These are phyloP conservation scores for Cepaea hortensis DNA, from an alignment of 2,888 invertebrate species.

Conservation along the genomic window DNA sequence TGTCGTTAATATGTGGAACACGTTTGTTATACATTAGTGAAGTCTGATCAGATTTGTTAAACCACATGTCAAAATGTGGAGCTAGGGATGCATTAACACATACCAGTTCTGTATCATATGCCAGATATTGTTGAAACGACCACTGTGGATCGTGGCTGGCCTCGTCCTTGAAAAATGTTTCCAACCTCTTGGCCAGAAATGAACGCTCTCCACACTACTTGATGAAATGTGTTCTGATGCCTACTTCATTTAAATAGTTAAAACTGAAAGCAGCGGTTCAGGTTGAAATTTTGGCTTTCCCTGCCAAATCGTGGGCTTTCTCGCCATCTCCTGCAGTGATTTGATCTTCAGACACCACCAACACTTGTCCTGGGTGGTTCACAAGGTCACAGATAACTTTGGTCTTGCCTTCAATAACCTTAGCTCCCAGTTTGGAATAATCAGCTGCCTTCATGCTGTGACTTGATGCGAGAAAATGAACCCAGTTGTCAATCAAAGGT, in stretches of 20 bases:
- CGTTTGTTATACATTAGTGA: no score
- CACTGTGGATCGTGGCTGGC: slow-evolving; percentile 99
- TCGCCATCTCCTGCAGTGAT: slow-evolving; percentile 98
- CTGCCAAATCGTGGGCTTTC: slow-evolving; percentile 91
- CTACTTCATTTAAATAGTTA: slow-evolving; percentile 78
- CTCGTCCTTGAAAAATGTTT: slow-evolving; percentile 98
- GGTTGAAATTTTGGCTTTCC: slow-evolving; percentile 95
- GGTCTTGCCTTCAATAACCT: slow-evolving; percentile 93
- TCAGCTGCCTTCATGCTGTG: not conserved
- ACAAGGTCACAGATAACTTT: slow-evolving; percentile 90
- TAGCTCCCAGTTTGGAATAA: slow-evolving; percentile 62
- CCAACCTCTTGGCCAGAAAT: slow-evolving; percentile 88
- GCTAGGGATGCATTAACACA: no score
- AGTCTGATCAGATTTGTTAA: no score
- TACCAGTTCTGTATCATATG: slow-evolving; percentile 82
- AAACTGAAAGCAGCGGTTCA: slow-evolving; percentile 95
- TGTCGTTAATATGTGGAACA: no score
- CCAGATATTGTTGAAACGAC: slow-evolving; percentile 94
- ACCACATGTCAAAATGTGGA: no score
- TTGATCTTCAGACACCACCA: slow-evolving; percentile 92
- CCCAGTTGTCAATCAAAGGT: no score
- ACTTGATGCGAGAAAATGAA: no score
- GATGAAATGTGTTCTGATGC: slow-evolving; percentile 91
- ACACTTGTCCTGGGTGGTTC: slow-evolving; percentile 83
- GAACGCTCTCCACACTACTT: slow-evolving; percentile 85